Evolutionary conservation across 2,113 vertebrate genomes (phyloP).

Genomic region (Rhombomys opimus): DNA sequence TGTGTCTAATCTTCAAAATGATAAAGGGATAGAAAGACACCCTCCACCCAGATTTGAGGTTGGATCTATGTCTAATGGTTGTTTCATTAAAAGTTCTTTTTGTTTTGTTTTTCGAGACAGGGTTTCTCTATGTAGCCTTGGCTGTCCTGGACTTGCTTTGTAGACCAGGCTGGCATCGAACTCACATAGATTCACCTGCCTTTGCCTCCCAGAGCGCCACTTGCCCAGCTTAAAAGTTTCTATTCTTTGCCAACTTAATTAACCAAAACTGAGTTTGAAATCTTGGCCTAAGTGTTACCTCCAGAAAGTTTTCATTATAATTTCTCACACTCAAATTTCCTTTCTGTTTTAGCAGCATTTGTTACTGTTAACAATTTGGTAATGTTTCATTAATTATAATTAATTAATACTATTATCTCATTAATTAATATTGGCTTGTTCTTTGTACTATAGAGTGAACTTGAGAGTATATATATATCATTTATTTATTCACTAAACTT

Average conservation of each 20-base stretch:
- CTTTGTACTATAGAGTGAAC: not conserved
- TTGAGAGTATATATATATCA: conserved; percentile 15
- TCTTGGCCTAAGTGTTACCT: not conserved
- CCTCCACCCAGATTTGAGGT: conserved; percentile 19
- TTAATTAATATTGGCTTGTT: not conserved
- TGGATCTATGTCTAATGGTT: not conserved
- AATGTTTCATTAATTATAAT: not conserved
- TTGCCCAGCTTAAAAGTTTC: not conserved
- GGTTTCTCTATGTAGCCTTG: no score
- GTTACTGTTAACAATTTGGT: not conserved
- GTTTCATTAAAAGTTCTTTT: not conserved
- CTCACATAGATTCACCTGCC: no score
- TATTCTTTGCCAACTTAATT: not conserved
- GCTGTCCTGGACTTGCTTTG: no score
- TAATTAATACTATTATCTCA: no score
- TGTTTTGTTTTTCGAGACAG: no score
- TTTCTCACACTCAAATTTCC: not conserved
- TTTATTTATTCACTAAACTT: not conserved
- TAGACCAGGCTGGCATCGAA: no score
- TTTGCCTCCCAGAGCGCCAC: no score
- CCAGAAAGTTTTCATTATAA: conserved; percentile 17
- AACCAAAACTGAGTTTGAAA: not conserved
- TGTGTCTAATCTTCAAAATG: not conserved
- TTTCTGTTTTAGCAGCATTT: conserved; percentile 13
- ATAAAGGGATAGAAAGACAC: conserved; percentile 28